Conservation (phyloP, 2,888 invertebrate species). For the Myopa tessellatipennis region DNA sequence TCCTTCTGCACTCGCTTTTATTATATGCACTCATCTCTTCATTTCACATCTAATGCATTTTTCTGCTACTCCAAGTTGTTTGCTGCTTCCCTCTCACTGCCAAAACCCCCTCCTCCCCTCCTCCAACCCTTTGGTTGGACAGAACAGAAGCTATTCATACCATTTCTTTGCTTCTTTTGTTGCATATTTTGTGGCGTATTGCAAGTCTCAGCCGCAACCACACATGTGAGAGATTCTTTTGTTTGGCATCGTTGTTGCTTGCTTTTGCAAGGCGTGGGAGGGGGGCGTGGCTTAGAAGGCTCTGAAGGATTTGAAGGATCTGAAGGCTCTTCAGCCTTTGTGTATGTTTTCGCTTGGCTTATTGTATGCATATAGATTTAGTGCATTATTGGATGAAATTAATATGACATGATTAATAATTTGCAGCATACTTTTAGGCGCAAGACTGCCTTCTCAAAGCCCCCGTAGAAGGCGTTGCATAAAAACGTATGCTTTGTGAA, state of each 20-base stretch:
- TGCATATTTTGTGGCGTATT: conserved; percentile 34
- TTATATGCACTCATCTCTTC: not conserved
- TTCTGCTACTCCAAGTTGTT: conserved; percentile 11
- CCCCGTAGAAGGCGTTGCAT: not conserved
- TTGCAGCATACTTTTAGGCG: conserved; percentile 61
- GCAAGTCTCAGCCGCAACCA: conserved; percentile 17
- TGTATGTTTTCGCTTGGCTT: conserved; percentile 47
- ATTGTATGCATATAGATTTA: conserved; percentile 54
- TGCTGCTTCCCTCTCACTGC: not conserved
- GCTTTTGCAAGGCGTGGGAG: not conserved
- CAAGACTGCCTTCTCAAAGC: conserved; percentile 1
- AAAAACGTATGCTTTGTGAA: conserved; percentile 50
- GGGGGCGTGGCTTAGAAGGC: conserved; percentile 2
- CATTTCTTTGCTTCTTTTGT: conserved; percentile 21
- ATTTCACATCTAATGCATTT: conserved; percentile 27
- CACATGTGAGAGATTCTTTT: conserved; percentile 17
- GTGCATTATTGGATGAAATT: conserved; percentile 63
- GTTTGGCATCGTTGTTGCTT: conserved; percentile 18
- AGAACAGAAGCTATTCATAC: not conserved
- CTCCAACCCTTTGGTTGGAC: not conserved
- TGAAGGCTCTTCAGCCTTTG: conserved; percentile 11
- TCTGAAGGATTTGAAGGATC: conserved; percentile 4
- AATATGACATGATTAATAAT: conserved; percentile 66
- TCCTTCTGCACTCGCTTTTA: not conserved
- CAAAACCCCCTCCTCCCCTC: not conserved